These are phyloP conservation scores for Rhea pennata DNA, from an alignment of 2,113 vertebrate genomes.

Conservation along the genomic window DNA sequence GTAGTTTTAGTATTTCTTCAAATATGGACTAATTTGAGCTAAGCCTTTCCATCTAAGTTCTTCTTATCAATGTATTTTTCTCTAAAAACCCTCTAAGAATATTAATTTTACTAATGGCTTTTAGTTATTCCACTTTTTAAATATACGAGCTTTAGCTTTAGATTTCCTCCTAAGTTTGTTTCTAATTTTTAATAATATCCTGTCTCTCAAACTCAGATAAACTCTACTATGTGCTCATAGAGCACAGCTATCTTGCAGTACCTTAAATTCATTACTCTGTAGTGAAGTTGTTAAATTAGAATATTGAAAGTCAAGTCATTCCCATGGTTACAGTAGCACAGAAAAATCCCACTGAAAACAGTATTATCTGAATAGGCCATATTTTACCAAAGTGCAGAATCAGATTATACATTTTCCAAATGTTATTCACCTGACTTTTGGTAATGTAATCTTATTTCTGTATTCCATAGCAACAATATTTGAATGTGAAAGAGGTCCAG, in stretches of 20 bases:
- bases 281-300: not conserved
- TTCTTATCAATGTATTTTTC: not conserved
- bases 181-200: no score
- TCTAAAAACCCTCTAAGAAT: not conserved
- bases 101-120: not conserved
- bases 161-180: no score
- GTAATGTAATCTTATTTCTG: not conserved
- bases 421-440: not conserved
- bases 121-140: not conserved
- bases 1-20: not conserved
- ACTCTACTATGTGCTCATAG: no score
- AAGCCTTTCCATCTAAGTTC: not conserved
- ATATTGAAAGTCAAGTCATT: not conserved
- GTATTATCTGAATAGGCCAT: no score
- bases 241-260: not conserved
- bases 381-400: not conserved
- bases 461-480: not conserved
- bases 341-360: not conserved
- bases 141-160: no score
- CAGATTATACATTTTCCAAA: not conserved
- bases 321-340: not conserved
- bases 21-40: not conserved
- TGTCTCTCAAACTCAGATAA: not conserved
- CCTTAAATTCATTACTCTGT: not conserved
- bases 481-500: not conserved